These are phyloP conservation scores for Synanthedon formicaeformis DNA, from an alignment of 2,888 invertebrate genomes.

Conservation along the genomic window DNA sequence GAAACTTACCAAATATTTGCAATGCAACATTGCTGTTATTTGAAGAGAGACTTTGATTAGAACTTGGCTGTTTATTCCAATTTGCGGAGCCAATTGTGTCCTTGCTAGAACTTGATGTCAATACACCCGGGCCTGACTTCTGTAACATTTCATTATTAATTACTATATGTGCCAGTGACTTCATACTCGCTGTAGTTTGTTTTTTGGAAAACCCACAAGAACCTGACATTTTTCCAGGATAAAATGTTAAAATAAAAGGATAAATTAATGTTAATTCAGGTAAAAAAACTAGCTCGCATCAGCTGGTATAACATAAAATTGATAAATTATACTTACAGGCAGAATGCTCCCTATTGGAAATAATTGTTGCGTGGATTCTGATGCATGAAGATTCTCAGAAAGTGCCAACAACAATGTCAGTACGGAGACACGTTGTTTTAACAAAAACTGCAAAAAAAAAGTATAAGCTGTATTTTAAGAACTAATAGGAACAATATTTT, in stretches of 20 bases:
- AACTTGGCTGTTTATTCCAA: slow-evolving; percentile 40
- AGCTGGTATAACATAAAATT: too few species aligned
- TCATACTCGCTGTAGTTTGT: too few species aligned
- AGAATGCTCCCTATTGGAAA: slow-evolving; percentile 34
- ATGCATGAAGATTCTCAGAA: slow-evolving; percentile 38
- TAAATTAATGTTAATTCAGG: too few species aligned
- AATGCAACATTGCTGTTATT: slow-evolving; percentile 35
- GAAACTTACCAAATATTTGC: background rate
- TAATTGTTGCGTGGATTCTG: slow-evolving; percentile 48
- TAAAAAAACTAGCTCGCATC: too few species aligned
- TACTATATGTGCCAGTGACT: too few species aligned
- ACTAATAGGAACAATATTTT: too few species aligned
- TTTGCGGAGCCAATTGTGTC: slow-evolving; percentile 46
- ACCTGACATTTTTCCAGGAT: too few species aligned
- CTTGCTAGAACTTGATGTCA: slow-evolving; percentile 47
- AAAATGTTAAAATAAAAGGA: too few species aligned
- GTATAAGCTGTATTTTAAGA: too few species aligned
- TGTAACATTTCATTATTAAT: slow-evolving; percentile 11
- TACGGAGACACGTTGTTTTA: slow-evolving; percentile 72
- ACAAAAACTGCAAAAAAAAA: slow-evolving; percentile 61
- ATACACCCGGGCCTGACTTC: slow-evolving; percentile 34
- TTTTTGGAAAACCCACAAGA: too few species aligned
- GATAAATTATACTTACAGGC: too few species aligned
- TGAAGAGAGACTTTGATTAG: slow-evolving; percentile 47
- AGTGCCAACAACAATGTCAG: slow-evolving; percentile 61